Evolutionary conservation across 2,888 invertebrate genomes (phyloP).

Genomic region (Timema cristinae): DNA sequence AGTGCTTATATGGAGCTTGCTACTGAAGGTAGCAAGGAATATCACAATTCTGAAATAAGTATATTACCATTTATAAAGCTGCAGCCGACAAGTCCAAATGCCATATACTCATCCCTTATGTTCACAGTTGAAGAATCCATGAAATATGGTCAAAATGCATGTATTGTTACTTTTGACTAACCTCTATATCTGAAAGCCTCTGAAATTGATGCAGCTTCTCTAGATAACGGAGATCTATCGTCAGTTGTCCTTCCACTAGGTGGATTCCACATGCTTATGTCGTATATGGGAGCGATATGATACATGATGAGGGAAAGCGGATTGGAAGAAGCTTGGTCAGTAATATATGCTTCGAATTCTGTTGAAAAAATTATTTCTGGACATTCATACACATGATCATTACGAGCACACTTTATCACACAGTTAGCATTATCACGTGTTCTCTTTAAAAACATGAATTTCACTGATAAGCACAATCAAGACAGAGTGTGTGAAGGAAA

Average conservation of each 20-base stretch:
- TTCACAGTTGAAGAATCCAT: background rate
- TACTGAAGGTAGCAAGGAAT: no score
- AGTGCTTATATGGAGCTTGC: no score
- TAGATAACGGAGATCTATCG: background rate
- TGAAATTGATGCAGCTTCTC: background rate
- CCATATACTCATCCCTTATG: slow-evolving; percentile 5
- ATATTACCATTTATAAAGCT: no score
- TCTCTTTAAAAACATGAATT: background rate
- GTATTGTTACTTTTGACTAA: no score
- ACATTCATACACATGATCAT: background rate
- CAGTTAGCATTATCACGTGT: background rate
- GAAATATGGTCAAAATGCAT: background rate
- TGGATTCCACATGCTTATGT: no score
- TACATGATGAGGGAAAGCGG: no score
- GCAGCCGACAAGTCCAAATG: slow-evolving; percentile 3
- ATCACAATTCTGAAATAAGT: no score
- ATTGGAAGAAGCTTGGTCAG: slow-evolving; percentile 2
- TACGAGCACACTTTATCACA: background rate
- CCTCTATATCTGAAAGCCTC: background rate
- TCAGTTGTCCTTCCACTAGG: background rate
- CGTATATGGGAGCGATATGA: no score
- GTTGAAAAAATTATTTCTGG: background rate
- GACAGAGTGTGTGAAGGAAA: slow-evolving; percentile 7
- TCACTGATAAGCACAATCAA: slow-evolving; percentile 1
- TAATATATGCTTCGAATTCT: slow-evolving; percentile 6